Conservation (phyloP, 1,140 invertebrate species). For the Trichonephila inaurata region DNA sequence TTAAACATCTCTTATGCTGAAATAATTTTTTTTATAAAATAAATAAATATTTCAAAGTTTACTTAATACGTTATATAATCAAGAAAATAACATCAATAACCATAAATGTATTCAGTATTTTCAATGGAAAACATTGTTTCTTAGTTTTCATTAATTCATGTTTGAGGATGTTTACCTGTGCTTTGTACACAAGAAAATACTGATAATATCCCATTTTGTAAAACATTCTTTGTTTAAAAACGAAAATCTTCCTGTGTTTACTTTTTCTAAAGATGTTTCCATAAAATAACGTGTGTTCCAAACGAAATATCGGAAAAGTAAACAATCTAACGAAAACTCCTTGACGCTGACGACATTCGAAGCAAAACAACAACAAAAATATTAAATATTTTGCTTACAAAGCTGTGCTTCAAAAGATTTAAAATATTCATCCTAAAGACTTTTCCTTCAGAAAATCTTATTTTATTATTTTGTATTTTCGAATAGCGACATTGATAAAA, state of each 20-base stretch:
- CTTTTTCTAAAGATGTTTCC: not conserved
- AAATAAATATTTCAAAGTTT: no score
- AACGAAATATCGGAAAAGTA: not conserved
- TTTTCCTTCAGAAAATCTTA: not conserved
- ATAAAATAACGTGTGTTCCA: not conserved
- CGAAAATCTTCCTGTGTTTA: not conserved
- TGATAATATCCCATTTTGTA: not conserved
- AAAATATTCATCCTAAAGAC: not conserved
- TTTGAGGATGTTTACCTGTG: not conserved
- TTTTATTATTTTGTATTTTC: not conserved
- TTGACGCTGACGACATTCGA: not conserved
- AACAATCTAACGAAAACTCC: not conserved
- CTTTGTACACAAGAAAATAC: not conserved
- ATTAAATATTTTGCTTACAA: not conserved
- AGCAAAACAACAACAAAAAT: not conserved
- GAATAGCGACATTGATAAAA: not conserved
- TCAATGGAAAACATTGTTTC: no score
- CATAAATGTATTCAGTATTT: no score
- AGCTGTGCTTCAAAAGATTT: not conserved
- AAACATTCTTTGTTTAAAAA: not conserved
- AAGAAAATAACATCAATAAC: no score
- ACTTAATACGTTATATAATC: no score
- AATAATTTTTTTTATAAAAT: no score
- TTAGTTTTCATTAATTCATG: not conserved
- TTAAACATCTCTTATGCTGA: no score